These are phyloP conservation scores for Glyptemys insculpta DNA, from an alignment of 2,797 vertebrate species.

Conservation along the genomic window DNA sequence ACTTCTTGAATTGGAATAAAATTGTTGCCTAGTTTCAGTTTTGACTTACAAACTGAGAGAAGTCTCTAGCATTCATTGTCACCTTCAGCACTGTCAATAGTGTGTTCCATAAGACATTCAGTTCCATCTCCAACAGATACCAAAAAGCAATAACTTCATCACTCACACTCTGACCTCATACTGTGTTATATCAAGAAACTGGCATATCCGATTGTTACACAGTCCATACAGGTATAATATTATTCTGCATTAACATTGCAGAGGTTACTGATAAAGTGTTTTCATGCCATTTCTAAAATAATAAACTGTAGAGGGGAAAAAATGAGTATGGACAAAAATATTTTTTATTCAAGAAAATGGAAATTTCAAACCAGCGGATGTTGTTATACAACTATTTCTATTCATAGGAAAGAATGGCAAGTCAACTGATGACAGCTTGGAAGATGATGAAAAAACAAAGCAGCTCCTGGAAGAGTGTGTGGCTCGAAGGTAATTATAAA, in stretches of 20 bases:
- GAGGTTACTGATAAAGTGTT: neutral
- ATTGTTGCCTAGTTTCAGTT: neutral
- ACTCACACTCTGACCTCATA: neutral
- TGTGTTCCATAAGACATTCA: neutral
- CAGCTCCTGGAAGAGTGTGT: constrained; percentile 69
- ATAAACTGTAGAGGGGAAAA: neutral
- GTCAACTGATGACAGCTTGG: constrained; percentile 32
- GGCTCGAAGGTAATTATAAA: constrained; percentile 74
- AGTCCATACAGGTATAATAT: neutral
- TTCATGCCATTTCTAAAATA: neutral
- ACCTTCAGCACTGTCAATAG: neutral
- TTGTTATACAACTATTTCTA: constrained; percentile 14
- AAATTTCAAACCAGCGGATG: neutral
- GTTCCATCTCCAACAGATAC: neutral
- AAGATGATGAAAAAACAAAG: constrained; percentile 51
- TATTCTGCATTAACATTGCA: neutral
- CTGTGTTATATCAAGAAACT: neutral
- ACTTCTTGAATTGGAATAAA: neutral
- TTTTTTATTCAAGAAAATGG: neutral
- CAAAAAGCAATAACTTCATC: neutral
- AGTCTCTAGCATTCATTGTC: neutral
- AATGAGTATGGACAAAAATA: neutral
- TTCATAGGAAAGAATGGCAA: constrained; percentile 76
- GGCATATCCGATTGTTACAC: neutral
- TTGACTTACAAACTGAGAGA: neutral